Evolutionary conservation across 2,888 invertebrate genomes (phyloP), one percentile per base, ranked within the genome.

Genomic region (Cremastinae sp.): DNA sequence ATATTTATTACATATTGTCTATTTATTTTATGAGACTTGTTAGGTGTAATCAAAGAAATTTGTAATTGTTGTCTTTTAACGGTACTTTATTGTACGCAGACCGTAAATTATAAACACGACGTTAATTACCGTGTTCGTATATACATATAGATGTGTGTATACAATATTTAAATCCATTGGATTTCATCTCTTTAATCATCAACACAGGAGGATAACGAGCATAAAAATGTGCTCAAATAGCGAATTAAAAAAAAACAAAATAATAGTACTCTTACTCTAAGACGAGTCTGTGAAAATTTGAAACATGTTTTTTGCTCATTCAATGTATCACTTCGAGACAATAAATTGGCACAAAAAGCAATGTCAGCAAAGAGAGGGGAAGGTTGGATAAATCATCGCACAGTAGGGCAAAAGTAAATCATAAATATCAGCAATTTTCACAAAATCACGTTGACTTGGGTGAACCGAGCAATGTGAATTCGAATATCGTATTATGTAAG

Each of bases 281-380:
- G 53, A 53, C 5, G 43, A 43, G 53, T 36, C 3, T 45, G 10
- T 43, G 16, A 51, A 53, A n/a, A 53, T 41, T 53, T 61, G 41
- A 7, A 16, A 51, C n/a, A 14, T 36, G 3, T 34, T 56, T 47
- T 16, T 51, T 14, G 10, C 28, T 20, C 45, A 22, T 45, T 49
- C 36, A 43, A 34, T 54, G 34, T 7, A 10, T 28, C 34, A 61
- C 61, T 53, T 61, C 9, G 61, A 53, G 34, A 36, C 20, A 59
- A 68, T 59, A 34, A 36, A 45, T 61, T 70, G 70, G 70, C 70
- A 70, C 69, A 34, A 20, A 62, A 70, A 70, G 36, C 61, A 45
- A 62, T 41, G 8, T 70, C 43, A 53, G 61, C 53, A 14, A 20
- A 14, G 16, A 20, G 16, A 14, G 20, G 20, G 18, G 58, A 16